phyloP scores from a whole-genome alignment of 2,113 vertebrate genomes.

The Sylvia atricapilla region DNA sequence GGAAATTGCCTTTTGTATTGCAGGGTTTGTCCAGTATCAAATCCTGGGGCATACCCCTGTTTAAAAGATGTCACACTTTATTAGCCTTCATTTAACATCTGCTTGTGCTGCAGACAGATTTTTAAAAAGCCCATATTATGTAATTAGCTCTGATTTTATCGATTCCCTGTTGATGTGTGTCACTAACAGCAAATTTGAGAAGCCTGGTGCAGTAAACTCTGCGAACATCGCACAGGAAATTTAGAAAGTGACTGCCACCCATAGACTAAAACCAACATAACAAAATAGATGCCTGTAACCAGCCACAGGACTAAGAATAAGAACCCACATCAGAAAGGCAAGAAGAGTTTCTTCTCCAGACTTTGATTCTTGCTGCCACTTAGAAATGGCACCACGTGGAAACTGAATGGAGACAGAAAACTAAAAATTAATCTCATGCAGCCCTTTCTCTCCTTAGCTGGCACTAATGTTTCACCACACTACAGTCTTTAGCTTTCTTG shows the following conservation, averaged over 20 bases:
- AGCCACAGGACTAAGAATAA: not conserved
- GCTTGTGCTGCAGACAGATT: constrained; percentile 22
- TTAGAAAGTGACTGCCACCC: constrained; percentile 69
- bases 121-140: not conserved
- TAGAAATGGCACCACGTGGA: rapidly evolving
- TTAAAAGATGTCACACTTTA: constrained; percentile 20
- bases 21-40: constrained; percentile 6
- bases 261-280: constrained; percentile 58
- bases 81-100: constrained; percentile 53
- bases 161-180: constrained; percentile 28
- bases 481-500: not conserved
- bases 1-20: not conserved
- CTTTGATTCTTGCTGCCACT: not conserved
- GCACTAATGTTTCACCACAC: not conserved
- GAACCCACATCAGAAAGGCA: not conserved
- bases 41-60: not conserved
- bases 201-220: not conserved
- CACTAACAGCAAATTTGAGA: constrained; percentile 24
- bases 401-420: not conserved
- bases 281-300: not conserved
- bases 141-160: constrained; percentile 59
- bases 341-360: not conserved
- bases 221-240: constrained; percentile 9
- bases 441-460: not conserved
- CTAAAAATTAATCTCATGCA: not conserved